Evolutionary conservation across 2,113 vertebrate genomes (phyloP), one percentile per base, ranked within the genome.

Genomic region (Pomatorhinus ruficollis): DNA sequence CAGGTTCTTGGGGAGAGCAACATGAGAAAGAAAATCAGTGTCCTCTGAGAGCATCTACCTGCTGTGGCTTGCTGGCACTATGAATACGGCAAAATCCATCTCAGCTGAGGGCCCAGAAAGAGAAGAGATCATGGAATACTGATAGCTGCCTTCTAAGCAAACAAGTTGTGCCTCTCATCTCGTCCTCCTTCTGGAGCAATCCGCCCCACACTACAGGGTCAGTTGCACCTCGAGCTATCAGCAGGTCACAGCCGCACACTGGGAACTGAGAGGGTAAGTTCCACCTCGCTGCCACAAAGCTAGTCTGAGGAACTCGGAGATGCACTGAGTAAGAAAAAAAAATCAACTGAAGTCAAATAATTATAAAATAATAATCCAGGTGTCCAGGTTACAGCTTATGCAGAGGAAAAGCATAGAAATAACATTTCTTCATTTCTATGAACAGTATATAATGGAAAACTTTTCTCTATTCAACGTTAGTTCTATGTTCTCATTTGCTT

Each of bases 241-340:
- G 40, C 6, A 72, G 15, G 45, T 90, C 56, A 42, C 42, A 76
- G 3, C 2, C 0, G 1, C 39, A 57, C 11, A n/a, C 1, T 25
- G 18, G 68, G 39, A 84, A 40, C 27, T 9, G 4, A 66, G 42
- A 70, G 12, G 20, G 7, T 18, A 54, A 70, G n/a, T n/a, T 71
- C 47, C 7, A 65, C 31, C 33, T 49, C 35, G 20, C 35, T 33
- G 22, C 25, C 49, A 86, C 27, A 47, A 40, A 54, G 57, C 59
- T 33, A 7, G 6, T 44, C 45, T 47, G 64, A 82, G 35, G 17
- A 20, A 49, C 21, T 40, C 4, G 0, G 37, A 20, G 9, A 45
- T 2, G 5, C 15, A 39, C 30, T 64, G 63, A 89, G 12, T 24
- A 9, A 37, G 24, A 6, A 50, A 45, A 53, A 35, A 75, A 42